A percentile compares a stretch with the other conserved stretches of the same genome.
phyloP scores from a whole-genome alignment of 2,888 invertebrate genomes.

The Aphelenchoides bicaudatus region DNA sequence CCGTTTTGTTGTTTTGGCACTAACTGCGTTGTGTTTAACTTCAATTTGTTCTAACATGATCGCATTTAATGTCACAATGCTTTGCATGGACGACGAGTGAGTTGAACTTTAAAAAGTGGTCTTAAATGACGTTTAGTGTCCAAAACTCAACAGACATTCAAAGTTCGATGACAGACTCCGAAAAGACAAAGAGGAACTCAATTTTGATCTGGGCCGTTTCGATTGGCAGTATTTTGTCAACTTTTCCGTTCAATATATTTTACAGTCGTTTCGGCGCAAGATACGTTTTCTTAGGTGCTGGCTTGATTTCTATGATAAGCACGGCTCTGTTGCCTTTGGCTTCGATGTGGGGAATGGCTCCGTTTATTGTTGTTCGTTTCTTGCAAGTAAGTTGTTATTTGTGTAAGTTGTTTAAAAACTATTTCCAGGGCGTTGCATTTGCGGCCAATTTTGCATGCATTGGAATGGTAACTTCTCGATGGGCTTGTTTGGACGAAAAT shows the following conservation, averaged over 20 bases:
- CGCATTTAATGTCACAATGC: slow-evolving; percentile 53
- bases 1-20: slow-evolving; percentile 21
- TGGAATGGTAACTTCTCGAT: slow-evolving; percentile 50
- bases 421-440: slow-evolving; percentile 47
- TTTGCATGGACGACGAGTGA: slow-evolving; percentile 41
- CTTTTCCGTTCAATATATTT: slow-evolving; percentile 36
- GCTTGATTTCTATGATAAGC: slow-evolving; percentile 41
- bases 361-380: slow-evolving; percentile 41
- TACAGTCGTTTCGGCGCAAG: slow-evolving; percentile 50
- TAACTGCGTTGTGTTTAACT: slow-evolving; percentile 32
- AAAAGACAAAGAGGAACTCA: slow-evolving; percentile 36
- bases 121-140: not conserved
- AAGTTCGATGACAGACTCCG: not conserved
- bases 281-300: slow-evolving; percentile 46
- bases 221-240: slow-evolving; percentile 35
- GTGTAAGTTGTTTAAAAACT: not conserved
- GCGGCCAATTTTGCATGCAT: slow-evolving; percentile 55
- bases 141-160: not conserved
- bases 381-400: slow-evolving; percentile 38
- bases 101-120: not conserved
- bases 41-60: slow-evolving; percentile 56
- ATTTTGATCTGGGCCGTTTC: slow-evolving; percentile 45
- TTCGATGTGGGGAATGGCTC: slow-evolving; percentile 18
- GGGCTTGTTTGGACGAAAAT: slow-evolving; percentile 51
- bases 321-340: slow-evolving; percentile 43